phyloP scores from a whole-genome alignment of 2,888 invertebrate species.

The Chrysodeixis includens region DNA sequence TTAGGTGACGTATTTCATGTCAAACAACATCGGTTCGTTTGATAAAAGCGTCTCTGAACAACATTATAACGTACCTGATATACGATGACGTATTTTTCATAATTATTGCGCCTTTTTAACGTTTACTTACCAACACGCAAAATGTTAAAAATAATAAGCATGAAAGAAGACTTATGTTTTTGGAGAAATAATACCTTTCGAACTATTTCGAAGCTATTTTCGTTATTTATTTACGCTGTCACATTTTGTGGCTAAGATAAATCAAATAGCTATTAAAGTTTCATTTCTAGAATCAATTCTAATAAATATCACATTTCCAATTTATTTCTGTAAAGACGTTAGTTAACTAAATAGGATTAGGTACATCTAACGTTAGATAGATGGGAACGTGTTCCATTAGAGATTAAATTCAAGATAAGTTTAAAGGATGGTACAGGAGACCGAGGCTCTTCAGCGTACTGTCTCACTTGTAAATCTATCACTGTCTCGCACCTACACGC shows the following conservation, averaged over 20 bases:
- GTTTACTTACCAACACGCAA: too few species aligned
- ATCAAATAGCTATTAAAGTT: neutral
- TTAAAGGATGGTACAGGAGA: neutral
- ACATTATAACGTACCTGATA: slow-evolving; percentile 22
- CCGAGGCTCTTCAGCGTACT: neutral
- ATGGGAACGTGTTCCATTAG: neutral
- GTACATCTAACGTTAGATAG: slow-evolving; percentile 3
- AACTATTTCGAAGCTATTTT: too few species aligned
- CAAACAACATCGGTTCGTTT: slow-evolving; percentile 47
- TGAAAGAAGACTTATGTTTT: too few species aligned
- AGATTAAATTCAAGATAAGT: slow-evolving; percentile 7
- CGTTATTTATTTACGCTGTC: too few species aligned
- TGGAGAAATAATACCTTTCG: too few species aligned
- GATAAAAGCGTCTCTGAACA: slow-evolving; percentile 31
- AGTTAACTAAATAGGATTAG: neutral
- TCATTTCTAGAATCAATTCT: slow-evolving; percentile 1
- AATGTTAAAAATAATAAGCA: too few species aligned
- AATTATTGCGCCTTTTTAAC: too few species aligned
- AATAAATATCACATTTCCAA: slow-evolving; percentile 4
- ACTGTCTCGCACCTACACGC: neutral
- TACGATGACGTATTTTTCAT: too few species aligned
- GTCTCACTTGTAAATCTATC: neutral
- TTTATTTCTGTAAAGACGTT: neutral
- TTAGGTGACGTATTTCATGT: slow-evolving; percentile 40
- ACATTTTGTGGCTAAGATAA: too few species aligned